Evolutionary conservation across 2,113 vertebrate genomes (phyloP), one percentile per base, ranked within the genome.

Genomic region (Spea bombifrons): DNA sequence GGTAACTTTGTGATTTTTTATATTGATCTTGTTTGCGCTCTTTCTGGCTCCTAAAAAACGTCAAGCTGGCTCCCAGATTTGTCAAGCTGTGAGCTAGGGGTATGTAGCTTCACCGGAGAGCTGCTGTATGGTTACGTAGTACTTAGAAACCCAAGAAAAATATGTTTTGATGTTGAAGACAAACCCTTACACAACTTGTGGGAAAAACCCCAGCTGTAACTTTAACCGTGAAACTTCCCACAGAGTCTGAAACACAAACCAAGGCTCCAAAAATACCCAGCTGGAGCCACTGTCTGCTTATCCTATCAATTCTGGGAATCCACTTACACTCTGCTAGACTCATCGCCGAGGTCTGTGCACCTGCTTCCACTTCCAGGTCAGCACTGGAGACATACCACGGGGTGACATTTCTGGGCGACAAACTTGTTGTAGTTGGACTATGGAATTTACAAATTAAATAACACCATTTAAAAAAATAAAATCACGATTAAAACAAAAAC

Each of bases 191-290:
- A 49, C 55, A 70, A 77, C 75, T 69, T 77, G 75, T 77, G 75
- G 75, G 75, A 70, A 77, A 76, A 77, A 70, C 66, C 75, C 75
- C 75, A 70, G 75, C 75, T 77, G 75, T 70, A 77, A 77, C 67
- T 64, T 61, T 77, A 77, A 77, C 75, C 75, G 47, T 70, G 52
- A 50, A 77, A 71, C 75, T 61, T 77, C 66, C 75, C 75, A 63
- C 75, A 64, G 55, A 77, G 75, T 63, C 67, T 77, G 75, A 66
- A 70, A 77, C 67, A 55, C 75, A 63, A 77, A 49, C 55, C 13
- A 17, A 77, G 75, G 45, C 75, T 70, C 75, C 66, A 71, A 77
- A 77, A 77, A 77, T 77, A 70, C 44, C 6, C 55, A 70, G 75
- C 55, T n/a, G 75, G 55, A 70, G 75, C 53, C 66, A 44, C 16